Base-by-base conservation (phyloP, 2,797 vertebrate genomes). In the Bradypodion ventrale region DNA sequence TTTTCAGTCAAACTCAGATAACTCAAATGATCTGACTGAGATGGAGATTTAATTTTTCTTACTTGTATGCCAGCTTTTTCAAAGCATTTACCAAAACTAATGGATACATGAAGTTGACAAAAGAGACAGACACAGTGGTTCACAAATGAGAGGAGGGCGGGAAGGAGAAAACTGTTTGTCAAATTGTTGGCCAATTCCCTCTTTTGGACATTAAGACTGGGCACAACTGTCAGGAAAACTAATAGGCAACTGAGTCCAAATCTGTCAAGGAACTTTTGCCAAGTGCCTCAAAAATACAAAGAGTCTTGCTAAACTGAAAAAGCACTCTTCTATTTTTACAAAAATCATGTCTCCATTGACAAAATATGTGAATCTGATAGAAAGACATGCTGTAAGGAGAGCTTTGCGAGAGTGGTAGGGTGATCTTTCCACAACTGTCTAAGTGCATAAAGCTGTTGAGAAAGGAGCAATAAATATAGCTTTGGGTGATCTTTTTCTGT, bases 301-400 rank as follows among this genome's bases (percentile, higher is more conserved):
- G 5, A 12, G 29, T 46, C 46, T 85, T 76, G 40, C 78, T 75
- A 25, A 75, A 59, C 23, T 42, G 60, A 84, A 49, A 77, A 60
- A 42, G 32, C 12, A 35, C n/a, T 75, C 29, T 37, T 80, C 29
- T 35, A 46, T 86, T 72, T 79, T 63, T 79, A 56, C 35, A 68
- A 49, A n/a, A 49, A 75, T 75, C 27, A 75, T 69, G n/a, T 40
- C 75, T 86, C 60, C n/a, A 75, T 76, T 65, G 82, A 40, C 59
- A 74, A 79, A 86, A 29, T 79, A 2, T 37, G 59, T 5, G 15
- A 8, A 10, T 76, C 69, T 87, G 32, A 46, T 80, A 52, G 68
- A 44, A 23, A 87, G 85, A 32, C 7, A 5, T 16, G 49, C 4
- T n/a, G 56, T 12, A 27, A 83, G 62, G 79, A 82, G 56, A 87